These are phyloP conservation scores for Brachionus koreanus DNA, from an alignment of 1,140 invertebrate species.

Conservation along the genomic window DNA sequence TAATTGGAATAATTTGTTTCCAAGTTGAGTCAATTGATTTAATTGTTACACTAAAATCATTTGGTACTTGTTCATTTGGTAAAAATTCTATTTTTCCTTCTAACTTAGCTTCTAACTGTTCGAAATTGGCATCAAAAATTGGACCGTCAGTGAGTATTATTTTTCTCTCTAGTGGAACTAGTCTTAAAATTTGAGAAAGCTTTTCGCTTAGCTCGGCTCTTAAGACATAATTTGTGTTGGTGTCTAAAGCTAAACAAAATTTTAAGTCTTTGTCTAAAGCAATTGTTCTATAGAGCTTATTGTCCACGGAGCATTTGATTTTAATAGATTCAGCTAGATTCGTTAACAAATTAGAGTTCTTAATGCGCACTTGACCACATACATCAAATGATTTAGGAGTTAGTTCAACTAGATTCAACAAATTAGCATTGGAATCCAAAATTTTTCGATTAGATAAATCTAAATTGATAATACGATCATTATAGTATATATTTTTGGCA, in stretches of 20 bases:
- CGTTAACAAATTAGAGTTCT: slow-evolving; percentile 46
- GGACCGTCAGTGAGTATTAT: slow-evolving; percentile 49
- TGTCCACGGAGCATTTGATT: slow-evolving; percentile 24
- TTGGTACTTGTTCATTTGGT: slow-evolving; percentile 3
- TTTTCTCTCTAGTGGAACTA: slow-evolving; percentile 48
- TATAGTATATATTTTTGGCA: slow-evolving; percentile 69
- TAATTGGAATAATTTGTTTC: slow-evolving; percentile 25
- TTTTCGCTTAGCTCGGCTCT: slow-evolving; percentile 10
- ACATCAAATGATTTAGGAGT: slow-evolving; percentile 67
- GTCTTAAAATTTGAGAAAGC: slow-evolving; percentile 12
- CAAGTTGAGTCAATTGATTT: slow-evolving; percentile 22
- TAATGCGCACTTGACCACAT: slow-evolving; percentile 65
- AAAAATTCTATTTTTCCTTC: slow-evolving; percentile 52
- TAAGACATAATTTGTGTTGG: not conserved
- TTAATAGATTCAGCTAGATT: slow-evolving; percentile 41
- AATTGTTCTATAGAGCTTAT: not conserved
- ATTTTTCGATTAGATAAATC: slow-evolving; percentile 66
- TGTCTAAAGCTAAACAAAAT: slow-evolving; percentile 10
- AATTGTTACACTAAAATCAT: not conserved
- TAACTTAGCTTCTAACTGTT: slow-evolving; percentile 57
- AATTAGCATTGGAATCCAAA: slow-evolving; percentile 56
- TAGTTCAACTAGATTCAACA: slow-evolving; percentile 50
- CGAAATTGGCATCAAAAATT: slow-evolving; percentile 54
- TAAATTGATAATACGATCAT: slow-evolving; percentile 66
- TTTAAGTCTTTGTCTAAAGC: not conserved